Conservation (phyloP, 2,113 vertebrate genomes). For the Burhinus bistriatus region DNA sequence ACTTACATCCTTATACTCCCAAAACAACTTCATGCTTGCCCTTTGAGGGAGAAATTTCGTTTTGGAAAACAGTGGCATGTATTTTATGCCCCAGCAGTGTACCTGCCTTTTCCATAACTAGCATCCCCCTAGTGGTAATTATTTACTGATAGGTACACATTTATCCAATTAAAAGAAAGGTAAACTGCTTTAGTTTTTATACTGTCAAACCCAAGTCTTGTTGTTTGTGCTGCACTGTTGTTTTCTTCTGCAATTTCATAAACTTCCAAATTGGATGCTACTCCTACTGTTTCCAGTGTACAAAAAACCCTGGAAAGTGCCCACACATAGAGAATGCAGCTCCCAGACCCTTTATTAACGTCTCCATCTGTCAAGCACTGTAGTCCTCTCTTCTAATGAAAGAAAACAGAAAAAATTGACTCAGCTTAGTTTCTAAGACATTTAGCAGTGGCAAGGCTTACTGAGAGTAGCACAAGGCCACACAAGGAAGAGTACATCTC, state of each 20-base stretch:
- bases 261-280: neutral
- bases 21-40: neutral
- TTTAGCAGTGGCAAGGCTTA: neutral
- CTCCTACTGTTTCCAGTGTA: neutral
- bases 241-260: neutral
- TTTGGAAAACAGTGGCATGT: neutral
- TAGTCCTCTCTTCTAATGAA: neutral
- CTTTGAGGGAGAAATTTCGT: neutral
- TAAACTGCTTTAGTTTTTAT: neutral
- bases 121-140: neutral
- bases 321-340: neutral
- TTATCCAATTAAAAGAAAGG: neutral
- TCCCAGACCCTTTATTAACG: neutral
- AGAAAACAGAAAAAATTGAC: neutral
- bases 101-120: neutral
- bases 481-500: neutral
- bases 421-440: neutral
- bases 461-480: neutral
- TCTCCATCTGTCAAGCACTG: neutral
- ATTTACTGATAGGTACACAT: neutral
- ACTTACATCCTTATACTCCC: neutral
- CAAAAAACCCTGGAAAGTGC: neutral
- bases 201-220: neutral
- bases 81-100: neutral
- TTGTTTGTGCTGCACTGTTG: neutral